Base-by-base conservation (phyloP, 2,797 vertebrate genomes). In the Gephyroberyx darwinii region DNA sequence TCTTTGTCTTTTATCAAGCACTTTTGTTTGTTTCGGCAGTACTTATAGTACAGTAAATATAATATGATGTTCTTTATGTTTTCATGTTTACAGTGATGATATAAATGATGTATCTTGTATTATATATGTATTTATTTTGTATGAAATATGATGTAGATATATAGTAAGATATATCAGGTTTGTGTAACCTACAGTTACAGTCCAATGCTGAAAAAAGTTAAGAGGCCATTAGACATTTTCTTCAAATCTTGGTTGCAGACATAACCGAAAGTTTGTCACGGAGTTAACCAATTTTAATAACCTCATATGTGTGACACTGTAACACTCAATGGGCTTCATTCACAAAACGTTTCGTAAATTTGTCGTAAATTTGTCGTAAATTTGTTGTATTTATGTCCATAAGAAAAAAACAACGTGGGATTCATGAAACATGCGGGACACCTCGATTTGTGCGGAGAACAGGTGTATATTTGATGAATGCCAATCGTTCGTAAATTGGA, bases 21-120 rank as follows among this genome's bases (percentile, higher is more conserved):
- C 86, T 89, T 91, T 88, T 71, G 72, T 87, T 84, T 81, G 83
- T 85, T 79, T 91, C 82, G 80, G 78, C 76, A 78, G 88, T 89
- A 88, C 81, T 59, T 69, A 84, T 87, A 87, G 86, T 90, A 78
- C 80, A 80, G 84, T 91, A 80, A 84, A 84, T 80, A 83, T 85
- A 84, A 83, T 85, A 84, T 88, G 82, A 90, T 73, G 86, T 88
- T 60, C 39, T 79, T 88, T 91, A 85, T 89, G 83, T 87, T 90
- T 92, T 88, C 78, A 86, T 90, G 89, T 91, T 93, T 91, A 91
- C 91, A 87, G 88, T 90, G 83, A 91, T 87, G 74, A 90, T 91
- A 89, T 92, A 83, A 82, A 61, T 45, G 61, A 91, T 89, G 85
- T 91, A 90, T 88, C 72, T 89, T 83, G 79, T 83, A 89, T 85